Evolutionary conservation across 2,113 vertebrate genomes (phyloP), one percentile per base, ranked within the genome.

Genomic region (Recurvirostra avosetta): DNA sequence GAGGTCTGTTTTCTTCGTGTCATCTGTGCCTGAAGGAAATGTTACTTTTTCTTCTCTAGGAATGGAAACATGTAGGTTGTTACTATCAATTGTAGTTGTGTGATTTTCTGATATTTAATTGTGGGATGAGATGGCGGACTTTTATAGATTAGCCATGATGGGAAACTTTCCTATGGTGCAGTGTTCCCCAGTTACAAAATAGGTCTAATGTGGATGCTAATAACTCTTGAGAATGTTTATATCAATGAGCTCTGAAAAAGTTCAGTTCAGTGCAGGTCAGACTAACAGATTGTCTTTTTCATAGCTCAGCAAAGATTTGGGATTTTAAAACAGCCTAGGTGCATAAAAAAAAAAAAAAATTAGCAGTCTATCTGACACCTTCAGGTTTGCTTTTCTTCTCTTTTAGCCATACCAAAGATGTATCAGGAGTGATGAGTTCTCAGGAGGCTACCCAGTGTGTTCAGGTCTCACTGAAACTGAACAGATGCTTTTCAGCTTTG

Each of bases 401-500:
- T 82, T 71, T 75, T 72, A 87, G 22, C 56, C 15, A 27, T 19
- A 32, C 9, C 27, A 45, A 86, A 80, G 53, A 83, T 8, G 6
- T 15, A 74, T 58, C 11, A 23, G 50, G 13, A 79, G 15, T 36
- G 26, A 85, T 62, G 53, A 67, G 58, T 62, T 85, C 92, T 94
- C 80, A 49, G 45, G 80, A 81, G 62, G 9, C 14, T 90, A 58
- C 5, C 17, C 12, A 12, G 38, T 68, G 23, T 78, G 49, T 94
- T 92, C 59, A 90, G 63, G 65, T 65, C 65, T 94, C 72, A 52
- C 23, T 89, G 88, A 92, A 93, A 84, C 12, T 53, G 65, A 94
- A 55, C 76, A 94, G 76, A 89, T 81, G 62, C 8, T 93, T 94
- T 74, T 81, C 86, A 94, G 65, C 50, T 92, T 77, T 94, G 56